Evolutionary conservation across 2,888 invertebrate species (phyloP), one percentile per base, ranked within the genome.

Genomic region (Lamproptera curius): DNA sequence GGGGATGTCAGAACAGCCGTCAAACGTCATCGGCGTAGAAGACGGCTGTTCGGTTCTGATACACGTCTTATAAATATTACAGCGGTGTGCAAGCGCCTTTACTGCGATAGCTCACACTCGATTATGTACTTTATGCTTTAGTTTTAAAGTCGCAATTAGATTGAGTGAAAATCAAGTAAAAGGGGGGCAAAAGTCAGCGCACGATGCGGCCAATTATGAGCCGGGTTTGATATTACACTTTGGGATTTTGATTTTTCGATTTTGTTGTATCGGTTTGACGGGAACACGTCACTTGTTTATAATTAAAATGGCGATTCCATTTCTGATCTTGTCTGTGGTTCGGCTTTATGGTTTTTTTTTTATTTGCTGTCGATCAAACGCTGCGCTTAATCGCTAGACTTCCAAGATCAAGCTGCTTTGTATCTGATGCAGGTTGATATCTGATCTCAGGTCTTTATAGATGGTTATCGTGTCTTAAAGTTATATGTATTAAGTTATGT

Each of bases 11-110:
- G 85, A 80, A 74, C 74, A 69, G 73, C 77, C 85, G 80, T 87
- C 87, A 86, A 86, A 86, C 86, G 84, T 86, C 87, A 87, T 85
- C 83, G 83, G 78, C 63, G 65, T 78, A 76, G 76, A 82, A 86
- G 84, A 86, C 79, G 61, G 84, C 77, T 79, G 77, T 83, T 82
- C 81, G 81, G 70, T 83, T 83, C 83, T 86, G 82, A 73, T 75
- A 63, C 72, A 73, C 74, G 73, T 76, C 81, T 84, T 86, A 84
- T 85, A 84, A 84, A 85, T 83, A 84, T 74, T 76, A 76, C 72
- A 72, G 56, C 61, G 64, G 64, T 70, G 63, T 70, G 59, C 66
- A 67, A 60, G 63, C 56, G 64, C 61, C 76, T 73, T 78, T 72
- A 67, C 62, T 55, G 42, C 48, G 28, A 48, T 44, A 13, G 39